A percentile compares a stretch with the other conserved stretches of the same genome.
phyloP scores from a whole-genome alignment of 2,888 invertebrate genomes.

The Arenicola marina region DNA sequence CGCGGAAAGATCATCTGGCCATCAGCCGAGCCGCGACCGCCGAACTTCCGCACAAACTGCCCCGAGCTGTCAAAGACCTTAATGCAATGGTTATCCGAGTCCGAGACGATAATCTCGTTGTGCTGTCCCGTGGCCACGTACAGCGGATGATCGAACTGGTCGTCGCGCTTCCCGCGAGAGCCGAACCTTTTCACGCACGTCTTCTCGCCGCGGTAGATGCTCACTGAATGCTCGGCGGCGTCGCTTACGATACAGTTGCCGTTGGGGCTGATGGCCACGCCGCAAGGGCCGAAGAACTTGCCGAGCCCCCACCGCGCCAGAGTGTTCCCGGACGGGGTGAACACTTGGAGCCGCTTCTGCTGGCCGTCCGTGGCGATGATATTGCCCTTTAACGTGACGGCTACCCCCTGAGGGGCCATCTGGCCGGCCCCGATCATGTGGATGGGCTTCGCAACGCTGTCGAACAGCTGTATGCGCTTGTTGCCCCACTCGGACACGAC shows the following conservation, averaged over 20 bases:
- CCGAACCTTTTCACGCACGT: slow-evolving; percentile 31
- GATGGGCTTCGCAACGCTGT: slow-evolving; percentile 17
- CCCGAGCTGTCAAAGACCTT: slow-evolving; percentile 34
- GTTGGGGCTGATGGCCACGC: slow-evolving; percentile 33
- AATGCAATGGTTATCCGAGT: slow-evolving; percentile 36
- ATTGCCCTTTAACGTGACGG: slow-evolving; percentile 33
- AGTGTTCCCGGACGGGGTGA: slow-evolving; percentile 25
- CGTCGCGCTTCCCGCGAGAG: slow-evolving; percentile 15
- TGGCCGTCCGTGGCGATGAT: slow-evolving; percentile 33
- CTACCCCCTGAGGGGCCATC: slow-evolving; percentile 31
- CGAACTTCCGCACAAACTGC: slow-evolving; percentile 26
- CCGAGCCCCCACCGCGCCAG: slow-evolving; percentile 37
- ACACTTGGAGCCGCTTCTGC: slow-evolving; percentile 35
- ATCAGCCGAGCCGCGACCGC: slow-evolving; percentile 26
- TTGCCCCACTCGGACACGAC: slow-evolving; percentile 37
- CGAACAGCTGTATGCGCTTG: slow-evolving; percentile 35
- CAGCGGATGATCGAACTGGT: slow-evolving; percentile 33
- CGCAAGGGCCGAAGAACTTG: slow-evolving; percentile 35
- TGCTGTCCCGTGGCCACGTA: slow-evolving; percentile 31
- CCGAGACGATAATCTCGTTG: slow-evolving; percentile 37
- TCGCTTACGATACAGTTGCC: slow-evolving; percentile 37
- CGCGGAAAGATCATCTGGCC: slow-evolving; percentile 34
- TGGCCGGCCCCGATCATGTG: slow-evolving; percentile 6
- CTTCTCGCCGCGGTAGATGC: slow-evolving; percentile 33
- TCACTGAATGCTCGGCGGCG: slow-evolving; percentile 34